Base-by-base conservation (phyloP, 92 coral and sea anemone species). In the Muricea muricata region DNA sequence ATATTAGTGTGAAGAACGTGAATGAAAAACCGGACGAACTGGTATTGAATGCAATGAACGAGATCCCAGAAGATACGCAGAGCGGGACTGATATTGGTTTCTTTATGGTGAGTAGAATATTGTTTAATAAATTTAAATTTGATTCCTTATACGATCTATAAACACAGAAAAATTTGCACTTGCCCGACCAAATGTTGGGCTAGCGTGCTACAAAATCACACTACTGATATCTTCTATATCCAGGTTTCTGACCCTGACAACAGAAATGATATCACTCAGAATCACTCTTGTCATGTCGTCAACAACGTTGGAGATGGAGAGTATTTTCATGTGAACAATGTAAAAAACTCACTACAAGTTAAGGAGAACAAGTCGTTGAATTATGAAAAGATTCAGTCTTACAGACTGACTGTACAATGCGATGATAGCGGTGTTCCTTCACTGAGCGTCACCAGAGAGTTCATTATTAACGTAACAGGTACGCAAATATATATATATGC, bases 221-320 rank as follows among this genome's bases (percentile, higher is more conserved):
- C n/a, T 37, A 37, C 42, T 9, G 4, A 37, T 37, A 37, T 37
- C 9, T 37, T 37, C 42, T 9, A n/a, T 68, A 6, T 40, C 21
- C 73, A 94, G 98, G 93, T 95, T n/a, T 80, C 93, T 67, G 98
- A 95, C 80, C 98, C 98, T 45, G 98, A 95, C 86, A 95, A 95
- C 78, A 87, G 74, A 48, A 88, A 88, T 34, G 78, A 71, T 11
- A 45, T 54, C 14, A 79, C 70, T 81, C 98, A 95, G 81, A 79
- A 83, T 6, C 97, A 95, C 73, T 68, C 60, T 4, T 94, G 98
- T 46, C 86, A 73, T 58, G 76, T 76, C 0, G 79, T 66, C 57
- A 90, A 66, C 76, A 78, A 69, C 45, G 81, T 91, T 21, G 78
- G 86, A 21, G 97, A 88, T 29, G 86, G 85, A 23, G 63, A 65